Evolutionary conservation across 2,888 invertebrate genomes (phyloP).

Genomic region (Chalcis sispes): DNA sequence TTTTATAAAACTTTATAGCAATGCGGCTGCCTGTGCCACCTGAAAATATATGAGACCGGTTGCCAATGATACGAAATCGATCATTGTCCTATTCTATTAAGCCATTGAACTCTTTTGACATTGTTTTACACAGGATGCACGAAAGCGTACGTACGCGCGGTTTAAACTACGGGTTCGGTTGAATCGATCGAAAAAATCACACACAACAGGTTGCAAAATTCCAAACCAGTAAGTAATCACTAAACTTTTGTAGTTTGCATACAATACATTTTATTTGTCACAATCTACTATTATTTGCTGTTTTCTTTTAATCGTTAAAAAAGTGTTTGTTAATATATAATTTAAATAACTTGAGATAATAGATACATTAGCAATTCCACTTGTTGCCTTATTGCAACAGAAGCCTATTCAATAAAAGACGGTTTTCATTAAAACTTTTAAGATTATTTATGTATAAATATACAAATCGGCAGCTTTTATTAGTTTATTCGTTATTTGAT

Average conservation of each 20-base stretch:
- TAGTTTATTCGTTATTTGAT: too few relatives aligned
- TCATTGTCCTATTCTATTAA: constrained; percentile 57
- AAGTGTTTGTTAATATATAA: background rate
- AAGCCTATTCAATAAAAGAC: too few relatives aligned
- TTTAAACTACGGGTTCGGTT: background rate
- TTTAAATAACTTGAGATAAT: too few relatives aligned
- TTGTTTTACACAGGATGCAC: constrained; percentile 48
- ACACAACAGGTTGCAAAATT: constrained; percentile 43
- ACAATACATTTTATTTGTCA: too few relatives aligned
- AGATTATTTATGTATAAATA: too few relatives aligned
- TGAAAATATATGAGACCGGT: constrained; percentile 55
- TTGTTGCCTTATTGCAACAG: too few relatives aligned
- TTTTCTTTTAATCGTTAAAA: background rate
- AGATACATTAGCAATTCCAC: too few relatives aligned
- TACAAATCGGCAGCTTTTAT: too few relatives aligned
- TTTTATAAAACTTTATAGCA: constrained; percentile 60
- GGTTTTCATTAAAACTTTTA: too few relatives aligned
- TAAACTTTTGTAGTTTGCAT: background rate
- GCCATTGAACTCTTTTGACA: constrained; percentile 54
- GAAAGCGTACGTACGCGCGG: background rate
- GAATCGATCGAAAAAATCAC: background rate
- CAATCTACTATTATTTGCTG: too few relatives aligned
- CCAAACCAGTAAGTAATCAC: background rate
- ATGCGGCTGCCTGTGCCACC: constrained; percentile 54
- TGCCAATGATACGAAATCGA: constrained; percentile 55